Percentiles rank a stretch among this genome's conserved stretches.
Conservation (phyloP, 2,113 vertebrate genomes). For the Scalopus aquaticus region DNA sequence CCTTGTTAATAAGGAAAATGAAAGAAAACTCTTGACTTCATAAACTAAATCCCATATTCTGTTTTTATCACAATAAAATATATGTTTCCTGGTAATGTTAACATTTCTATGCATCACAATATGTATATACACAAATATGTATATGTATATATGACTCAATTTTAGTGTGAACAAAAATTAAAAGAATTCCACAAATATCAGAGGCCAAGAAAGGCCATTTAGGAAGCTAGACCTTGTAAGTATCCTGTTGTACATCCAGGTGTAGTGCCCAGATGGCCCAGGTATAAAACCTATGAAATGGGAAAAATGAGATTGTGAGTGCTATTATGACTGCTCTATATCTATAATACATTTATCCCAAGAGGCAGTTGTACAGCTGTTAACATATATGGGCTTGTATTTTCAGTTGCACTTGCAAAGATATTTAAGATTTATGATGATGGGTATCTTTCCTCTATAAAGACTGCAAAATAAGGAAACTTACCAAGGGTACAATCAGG, state of each 20-base stretch:
- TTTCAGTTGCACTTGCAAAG: conserved; percentile 84
- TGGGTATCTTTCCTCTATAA: conserved; percentile 82
- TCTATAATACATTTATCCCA: conserved; percentile 86
- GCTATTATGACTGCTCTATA: conserved; percentile 83
- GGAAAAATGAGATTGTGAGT: conserved; percentile 77
- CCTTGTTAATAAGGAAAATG: conserved; percentile 23
- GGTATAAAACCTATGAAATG: conserved; percentile 81
- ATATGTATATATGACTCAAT: neutral
- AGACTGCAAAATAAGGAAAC: conserved; percentile 84
- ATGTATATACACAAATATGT: no score
- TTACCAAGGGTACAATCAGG: conserved; percentile 79
- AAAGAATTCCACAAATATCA: conserved; percentile 53
- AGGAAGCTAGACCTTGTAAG: conserved; percentile 53
- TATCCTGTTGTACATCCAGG: conserved; percentile 65
- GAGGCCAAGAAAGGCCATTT: conserved; percentile 53
- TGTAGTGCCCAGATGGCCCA: conserved; percentile 80
- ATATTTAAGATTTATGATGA: conserved; percentile 85
- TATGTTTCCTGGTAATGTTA: neutral
- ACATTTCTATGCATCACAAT: neutral
- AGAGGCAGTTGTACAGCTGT: conserved; percentile 85
- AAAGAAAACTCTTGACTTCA: neutral
- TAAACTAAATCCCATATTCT: neutral
- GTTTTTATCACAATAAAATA: neutral
- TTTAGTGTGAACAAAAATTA: conserved; percentile 29
- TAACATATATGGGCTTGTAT: conserved; percentile 85